Conservation (phyloP, 2,888 invertebrate species). For the Acheta domesticus region DNA sequence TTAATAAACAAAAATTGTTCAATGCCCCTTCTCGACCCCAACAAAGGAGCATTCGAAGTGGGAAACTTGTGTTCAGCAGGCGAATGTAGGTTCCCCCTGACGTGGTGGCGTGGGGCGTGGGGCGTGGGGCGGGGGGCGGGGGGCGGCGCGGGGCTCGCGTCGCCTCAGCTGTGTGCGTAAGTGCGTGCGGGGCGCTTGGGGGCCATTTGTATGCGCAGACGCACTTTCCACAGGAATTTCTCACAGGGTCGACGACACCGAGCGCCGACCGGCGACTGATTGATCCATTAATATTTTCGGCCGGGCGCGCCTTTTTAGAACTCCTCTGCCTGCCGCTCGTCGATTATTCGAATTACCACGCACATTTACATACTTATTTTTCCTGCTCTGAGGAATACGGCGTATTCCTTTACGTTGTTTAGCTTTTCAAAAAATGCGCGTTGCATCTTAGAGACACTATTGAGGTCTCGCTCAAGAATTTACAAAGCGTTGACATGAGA, state of each 20-base stretch:
- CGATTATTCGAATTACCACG: not conserved
- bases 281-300: constrained; percentile 5
- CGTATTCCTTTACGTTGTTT: too few species aligned
- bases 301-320: not conserved
- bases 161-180: not conserved
- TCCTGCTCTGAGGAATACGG: too few species aligned
- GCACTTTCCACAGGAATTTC: not conserved
- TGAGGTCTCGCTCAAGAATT: too few species aligned
- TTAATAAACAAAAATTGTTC: too few species aligned
- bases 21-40: too few species aligned
- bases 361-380: not conserved
- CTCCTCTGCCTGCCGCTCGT: not conserved
- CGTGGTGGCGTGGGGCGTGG: too few species aligned
- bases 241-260: not conserved
- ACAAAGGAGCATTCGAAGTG: too few species aligned
- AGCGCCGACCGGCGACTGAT: not conserved
- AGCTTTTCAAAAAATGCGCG: too few species aligned
- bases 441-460: too few species aligned
- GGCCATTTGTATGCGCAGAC: not conserved
- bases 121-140: not conserved
- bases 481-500: too few species aligned
- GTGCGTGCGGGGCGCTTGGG: not conserved
- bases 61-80: too few species aligned
- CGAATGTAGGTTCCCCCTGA: too few species aligned
- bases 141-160: not conserved